Evolutionary conservation across 2,888 invertebrate species (phyloP), one percentile per base, ranked within the genome.

Genomic region (Melipona bicolor): DNA sequence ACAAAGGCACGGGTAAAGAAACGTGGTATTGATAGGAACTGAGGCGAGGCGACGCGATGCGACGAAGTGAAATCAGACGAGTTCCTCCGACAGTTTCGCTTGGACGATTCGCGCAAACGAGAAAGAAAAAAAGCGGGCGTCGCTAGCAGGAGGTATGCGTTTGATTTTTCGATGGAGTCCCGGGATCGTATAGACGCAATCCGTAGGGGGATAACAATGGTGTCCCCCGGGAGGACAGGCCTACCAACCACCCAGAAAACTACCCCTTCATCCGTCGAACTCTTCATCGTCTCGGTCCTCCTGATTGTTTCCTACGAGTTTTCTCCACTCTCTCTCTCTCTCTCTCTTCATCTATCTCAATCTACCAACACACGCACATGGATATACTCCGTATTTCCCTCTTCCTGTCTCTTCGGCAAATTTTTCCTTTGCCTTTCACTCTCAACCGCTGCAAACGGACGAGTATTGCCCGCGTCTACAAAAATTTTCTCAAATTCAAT

Each of bases 381-480:
- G 65, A 71, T 81, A 71, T 81, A 83, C 75, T 19, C 77, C 79
- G 88, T 82, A 82, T 87, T 85, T 82, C 87, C 75, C 83, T 81
- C 84, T 80, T 85, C 83, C 78, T 81, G 84, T 87, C 83, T 67
- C 73, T 24, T 75, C 81, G 19, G 24, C 79, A 68, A 84, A 79
- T 54, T 64, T 75, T 75, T 76, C 74, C 67, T 79, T 72, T 76
- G 67, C 80, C 70, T 77, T 79, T 79, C 87, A 72, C 83, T 56
- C 74, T 81, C 78, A 79, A 32, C 78, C 84, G 52, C 43, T 68
- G 95, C 95, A 95, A 95, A 95, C 95, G 9, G 43, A 95, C 95
- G 77, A 70, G 75, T 83, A 77, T 95, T 59, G 9, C 95, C 95
- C 95, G 95, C 95, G 94, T 91, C 90, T 90, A 88, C 90, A 89